Evolutionary conservation across 2,113 vertebrate species (phyloP), one percentile per base, ranked within the genome.

Genomic region (Cichladusa arquata): DNA sequence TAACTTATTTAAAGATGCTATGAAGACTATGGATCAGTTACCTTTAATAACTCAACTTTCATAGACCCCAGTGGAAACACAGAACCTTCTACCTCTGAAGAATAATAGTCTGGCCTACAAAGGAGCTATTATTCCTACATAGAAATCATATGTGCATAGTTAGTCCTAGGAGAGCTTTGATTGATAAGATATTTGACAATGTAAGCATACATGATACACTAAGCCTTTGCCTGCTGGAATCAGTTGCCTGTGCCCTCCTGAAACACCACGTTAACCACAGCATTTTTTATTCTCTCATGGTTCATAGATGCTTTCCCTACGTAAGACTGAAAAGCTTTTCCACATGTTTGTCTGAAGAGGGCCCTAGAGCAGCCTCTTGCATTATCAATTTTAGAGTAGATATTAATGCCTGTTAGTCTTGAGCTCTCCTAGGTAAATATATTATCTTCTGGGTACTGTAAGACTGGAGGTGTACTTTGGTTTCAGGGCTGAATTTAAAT

Each of bases 201-300:
- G 2, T 50, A 45, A 62, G 36, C 23, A 2, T 16, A 26, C 8
- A 8, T 40, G 38, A 40, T 40, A 40, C 38, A 40, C 12, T 62
- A 22, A 8, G 29, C 24, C 31, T 51, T 10, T 12, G 13, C 5
- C 36, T 48, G 4, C 11, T 88, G 53, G 16, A 88, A 69, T 56
- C 22, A 4, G 23, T 44, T 76, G 14, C 6, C 33, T 65, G n/a
- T 57, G 40, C 7, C 19, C 25, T 77, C 25, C 71, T 45, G 54
- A 83, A 66, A 18, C 11, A 62, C 26, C 0, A 1, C 0, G 2
- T 80, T 53, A 86, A 48, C 19, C 80, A 12, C 6, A 25, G 4
- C 14, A 2, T 4, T n/a, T 65, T 83, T 86, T 36, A 20, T 62
- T 29, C 9, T 66, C 3, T 50, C 9, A 1, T 13, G 45, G 10